Conservation (phyloP, 1,140 invertebrate genomes). For the Scaptomyza pallida region DNA sequence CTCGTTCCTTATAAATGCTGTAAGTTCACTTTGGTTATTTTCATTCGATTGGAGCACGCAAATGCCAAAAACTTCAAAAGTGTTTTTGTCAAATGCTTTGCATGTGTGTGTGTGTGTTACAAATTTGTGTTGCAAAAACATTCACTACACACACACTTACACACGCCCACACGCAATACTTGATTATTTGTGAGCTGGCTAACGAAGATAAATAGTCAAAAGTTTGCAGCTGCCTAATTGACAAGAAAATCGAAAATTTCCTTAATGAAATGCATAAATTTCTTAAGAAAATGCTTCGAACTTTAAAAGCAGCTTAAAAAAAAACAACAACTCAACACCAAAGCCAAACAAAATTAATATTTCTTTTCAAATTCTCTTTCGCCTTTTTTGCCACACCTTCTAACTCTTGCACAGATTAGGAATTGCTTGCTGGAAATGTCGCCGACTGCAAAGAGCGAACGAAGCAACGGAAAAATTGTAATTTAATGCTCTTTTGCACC, state of each 20-base stretch:
- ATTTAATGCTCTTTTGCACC: conserved; percentile 77
- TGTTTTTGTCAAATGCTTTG: conserved; percentile 48
- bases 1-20: conserved; percentile 2
- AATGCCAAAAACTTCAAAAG: conserved; percentile 37
- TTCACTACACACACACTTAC: conserved; percentile 9
- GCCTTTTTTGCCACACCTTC: neutral
- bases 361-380: conserved; percentile 1
- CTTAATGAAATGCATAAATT: conserved; percentile 69
- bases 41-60: conserved; percentile 33
- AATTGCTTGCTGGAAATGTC: conserved; percentile 36
- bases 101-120: conserved; percentile 18
- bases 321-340: neutral
- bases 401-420: conserved; percentile 15
- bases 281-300: conserved; percentile 50
- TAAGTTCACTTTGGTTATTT: conserved; percentile 24
- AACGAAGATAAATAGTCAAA: conserved; percentile 74
- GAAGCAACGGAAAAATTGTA: conserved; percentile 52
- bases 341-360: conserved; percentile 3
- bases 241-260: conserved; percentile 77
- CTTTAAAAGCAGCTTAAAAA: neutral
- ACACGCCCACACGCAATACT: conserved; percentile 6
- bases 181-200: conserved; percentile 25
- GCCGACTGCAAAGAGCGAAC: conserved; percentile 12
- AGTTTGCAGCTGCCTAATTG: conserved; percentile 71
- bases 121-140: conserved; percentile 42